Evolutionary conservation across 2,113 vertebrate species (phyloP).

Genomic region (Alligator sinensis): DNA sequence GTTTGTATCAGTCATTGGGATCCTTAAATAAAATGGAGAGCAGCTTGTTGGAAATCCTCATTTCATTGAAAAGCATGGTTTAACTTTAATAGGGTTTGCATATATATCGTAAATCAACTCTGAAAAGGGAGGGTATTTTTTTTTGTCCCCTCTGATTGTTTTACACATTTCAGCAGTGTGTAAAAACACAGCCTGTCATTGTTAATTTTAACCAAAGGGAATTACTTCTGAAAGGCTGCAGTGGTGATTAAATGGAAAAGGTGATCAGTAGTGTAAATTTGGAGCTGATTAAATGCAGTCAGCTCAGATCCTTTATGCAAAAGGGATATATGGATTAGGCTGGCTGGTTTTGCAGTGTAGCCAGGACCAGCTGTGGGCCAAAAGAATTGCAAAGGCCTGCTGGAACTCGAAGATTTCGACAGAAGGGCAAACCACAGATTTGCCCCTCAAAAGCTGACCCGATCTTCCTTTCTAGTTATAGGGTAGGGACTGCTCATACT

Average conservation of each 20-base stretch:
- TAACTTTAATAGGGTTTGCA: conserved; percentile 75
- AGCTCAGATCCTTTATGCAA: conserved; percentile 60
- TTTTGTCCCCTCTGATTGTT: conserved; percentile 56
- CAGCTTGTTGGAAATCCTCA: conserved; percentile 63
- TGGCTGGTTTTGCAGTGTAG: not conserved
- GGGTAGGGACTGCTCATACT: not conserved
- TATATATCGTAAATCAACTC: conserved; percentile 71
- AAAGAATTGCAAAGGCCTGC: conserved; percentile 17
- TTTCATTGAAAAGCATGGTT: conserved; percentile 75
- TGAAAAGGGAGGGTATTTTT: conserved; percentile 53
- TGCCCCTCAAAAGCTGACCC: not conserved
- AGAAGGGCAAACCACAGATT: not conserved
- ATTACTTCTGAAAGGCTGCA: conserved; percentile 64
- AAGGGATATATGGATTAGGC: conserved; percentile 38
- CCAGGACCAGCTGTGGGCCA: not conserved
- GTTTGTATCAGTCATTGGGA: conserved; percentile 52
- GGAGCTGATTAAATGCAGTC: conserved; percentile 69
- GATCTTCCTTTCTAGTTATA: not conserved
- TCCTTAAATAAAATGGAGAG: conserved; percentile 69
- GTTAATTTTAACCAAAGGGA: conserved; percentile 69
- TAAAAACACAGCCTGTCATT: conserved; percentile 67
- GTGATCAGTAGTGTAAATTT: conserved; percentile 76
- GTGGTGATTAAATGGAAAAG: conserved; percentile 57
- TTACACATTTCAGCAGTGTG: conserved; percentile 59
- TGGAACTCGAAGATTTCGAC: not conserved